phyloP scores from a whole-genome alignment of 2,888 invertebrate species.

The Halictus ligatus region DNA sequence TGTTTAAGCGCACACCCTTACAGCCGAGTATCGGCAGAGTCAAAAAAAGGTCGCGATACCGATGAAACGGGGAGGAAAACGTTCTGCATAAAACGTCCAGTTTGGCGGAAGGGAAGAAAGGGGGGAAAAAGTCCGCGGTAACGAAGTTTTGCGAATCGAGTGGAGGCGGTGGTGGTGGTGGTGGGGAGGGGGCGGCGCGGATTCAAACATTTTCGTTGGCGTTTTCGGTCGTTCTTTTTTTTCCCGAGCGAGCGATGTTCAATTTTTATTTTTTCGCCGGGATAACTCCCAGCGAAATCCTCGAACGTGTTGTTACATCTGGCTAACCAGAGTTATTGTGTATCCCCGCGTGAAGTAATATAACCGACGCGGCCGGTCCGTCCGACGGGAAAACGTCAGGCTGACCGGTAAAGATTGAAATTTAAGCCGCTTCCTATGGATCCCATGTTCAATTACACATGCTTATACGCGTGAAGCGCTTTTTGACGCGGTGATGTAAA shows the following conservation, averaged over 20 bases:
- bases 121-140: neutral
- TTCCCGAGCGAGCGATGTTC: neutral
- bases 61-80: neutral
- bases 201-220: neutral
- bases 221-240: neutral
- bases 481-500: slow-evolving; percentile 57
- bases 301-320: slow-evolving; percentile 43
- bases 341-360: slow-evolving; percentile 39
- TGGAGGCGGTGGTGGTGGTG: too few species aligned
- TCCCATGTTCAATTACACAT: slow-evolving; percentile 63
- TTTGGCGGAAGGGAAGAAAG: neutral
- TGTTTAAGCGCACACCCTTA: too few species aligned
- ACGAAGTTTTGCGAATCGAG: neutral
- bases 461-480: slow-evolving; percentile 61
- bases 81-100: neutral
- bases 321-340: slow-evolving; percentile 30
- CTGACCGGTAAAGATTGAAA: slow-evolving; percentile 56
- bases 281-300: slow-evolving; percentile 7
- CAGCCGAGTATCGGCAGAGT: neutral
- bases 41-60: neutral
- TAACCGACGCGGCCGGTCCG: neutral
- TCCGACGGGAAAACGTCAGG: slow-evolving; percentile 24
- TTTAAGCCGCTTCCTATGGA: slow-evolving; percentile 51
- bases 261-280: slow-evolving; percentile 6
- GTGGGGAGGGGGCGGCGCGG: neutral